Evolutionary conservation across 1,140 invertebrate genomes (phyloP), one percentile per base, ranked within the genome.

Genomic region (Dreissena rostriformis): DNA sequence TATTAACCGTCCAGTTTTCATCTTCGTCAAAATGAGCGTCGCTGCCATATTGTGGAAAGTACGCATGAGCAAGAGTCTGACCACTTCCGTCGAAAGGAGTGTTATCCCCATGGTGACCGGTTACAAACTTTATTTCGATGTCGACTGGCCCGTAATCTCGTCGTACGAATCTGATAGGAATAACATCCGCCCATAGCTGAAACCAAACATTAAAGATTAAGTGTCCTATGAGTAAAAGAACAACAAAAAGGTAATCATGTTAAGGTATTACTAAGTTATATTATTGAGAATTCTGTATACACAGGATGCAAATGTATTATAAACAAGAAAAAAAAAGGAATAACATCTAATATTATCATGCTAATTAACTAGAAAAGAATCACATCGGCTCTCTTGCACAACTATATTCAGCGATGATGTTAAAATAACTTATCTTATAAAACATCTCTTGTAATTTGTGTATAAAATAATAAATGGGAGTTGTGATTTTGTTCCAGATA

Each of bases 11-110:
- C 93, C 93, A 94, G 10, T 84, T 86, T 84, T 93, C 92, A 67
- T 92, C 91, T 29, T 91, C 89, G 53, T 94, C 92, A 88, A 92
- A 92, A 86, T 95, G 94, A 2, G 95, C 95, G 75, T 94, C 97
- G 96, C 90, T 95, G 15, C 97, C 97, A 91, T 98, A 98, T 7
- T 98, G 87, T 11, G 94, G 94, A 81, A 93, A 94, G 80, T 91
- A 94, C 15, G 93, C 92, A 85, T 94, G 94, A 4, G 93, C 93
- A 14, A 94, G 82, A 2, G 91, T 92, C 70, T 89, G 91, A 12
- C 91, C 91, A 67, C 83, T 74, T n/a, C 92, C 92, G 85, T 93
- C 92, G 81, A 93, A 93, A 15, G 92, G 91, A 53, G 91, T 91
- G 10, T 90, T 90, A 75, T 93, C 92, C 17, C 90, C 89, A 81